Conservation (phyloP, 1,140 invertebrate species). For the Myzus persicae region DNA sequence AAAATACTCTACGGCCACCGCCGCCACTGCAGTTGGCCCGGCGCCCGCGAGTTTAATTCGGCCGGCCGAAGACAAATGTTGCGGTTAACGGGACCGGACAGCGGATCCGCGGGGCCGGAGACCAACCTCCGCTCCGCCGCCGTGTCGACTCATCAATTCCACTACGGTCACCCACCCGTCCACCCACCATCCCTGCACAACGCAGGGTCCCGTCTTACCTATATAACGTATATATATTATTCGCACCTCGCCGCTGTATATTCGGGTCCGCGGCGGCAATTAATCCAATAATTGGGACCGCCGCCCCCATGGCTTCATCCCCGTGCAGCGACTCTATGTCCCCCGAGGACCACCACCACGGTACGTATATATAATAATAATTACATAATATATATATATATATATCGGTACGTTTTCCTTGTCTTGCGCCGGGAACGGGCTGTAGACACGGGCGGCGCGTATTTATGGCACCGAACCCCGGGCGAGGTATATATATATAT, state of each 20-base stretch:
- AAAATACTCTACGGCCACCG: not conserved
- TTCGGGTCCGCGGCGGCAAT: constrained; percentile 32
- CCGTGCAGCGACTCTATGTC: not conserved
- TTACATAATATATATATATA: constrained; percentile 13
- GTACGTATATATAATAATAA: constrained; percentile 11
- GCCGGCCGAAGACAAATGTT: constrained; percentile 44
- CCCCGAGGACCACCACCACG: not conserved
- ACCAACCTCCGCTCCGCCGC: not conserved
- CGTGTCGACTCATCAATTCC: constrained; percentile 49
- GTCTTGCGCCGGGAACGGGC: not conserved
- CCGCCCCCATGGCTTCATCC: not conserved
- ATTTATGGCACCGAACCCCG: constrained; percentile 37
- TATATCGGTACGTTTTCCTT: not conserved
- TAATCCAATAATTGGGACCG: constrained; percentile 57
- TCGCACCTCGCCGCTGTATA: constrained; percentile 17
- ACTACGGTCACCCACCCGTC: not conserved
- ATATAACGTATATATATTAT: not conserved
- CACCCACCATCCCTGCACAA: too few relatives aligned
- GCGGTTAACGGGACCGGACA: constrained; percentile 56
- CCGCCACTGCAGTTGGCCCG: not conserved
- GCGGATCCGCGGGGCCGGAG: not conserved
- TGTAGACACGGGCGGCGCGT: not conserved
- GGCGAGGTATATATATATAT: not conserved
- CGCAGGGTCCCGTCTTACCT: not conserved
- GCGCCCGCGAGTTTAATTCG: constrained; percentile 32